Conservation (phyloP, 1,140 invertebrate genomes). For the Tetramorium alpestre region DNA sequence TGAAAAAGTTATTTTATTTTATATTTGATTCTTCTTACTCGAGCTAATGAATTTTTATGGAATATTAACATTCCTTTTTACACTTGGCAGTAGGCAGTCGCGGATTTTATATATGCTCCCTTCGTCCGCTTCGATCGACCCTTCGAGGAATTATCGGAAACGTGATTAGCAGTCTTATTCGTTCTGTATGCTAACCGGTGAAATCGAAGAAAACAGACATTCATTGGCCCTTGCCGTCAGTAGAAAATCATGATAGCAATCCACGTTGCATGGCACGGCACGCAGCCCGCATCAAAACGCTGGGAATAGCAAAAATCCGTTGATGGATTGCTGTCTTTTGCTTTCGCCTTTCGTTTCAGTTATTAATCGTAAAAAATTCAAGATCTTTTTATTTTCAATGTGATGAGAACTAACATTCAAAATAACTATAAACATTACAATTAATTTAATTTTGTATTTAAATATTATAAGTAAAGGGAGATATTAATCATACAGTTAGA, state of each 20-base stretch:
- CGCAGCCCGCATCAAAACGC: conserved; percentile 59
- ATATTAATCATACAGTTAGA: not conserved
- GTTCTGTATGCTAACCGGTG: conserved; percentile 61
- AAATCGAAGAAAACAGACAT: conserved; percentile 77
- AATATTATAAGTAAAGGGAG: not conserved
- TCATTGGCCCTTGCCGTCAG: conserved; percentile 61
- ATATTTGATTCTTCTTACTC: not conserved
- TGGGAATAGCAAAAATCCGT: conserved; percentile 38
- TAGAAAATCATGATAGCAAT: conserved; percentile 66
- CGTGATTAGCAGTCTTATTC: not conserved
- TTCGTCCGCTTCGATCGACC: conserved; percentile 33
- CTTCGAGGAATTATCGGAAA: not conserved
- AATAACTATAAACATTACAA: not conserved
- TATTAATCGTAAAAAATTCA: not conserved
- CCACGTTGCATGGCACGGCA: conserved; percentile 36
- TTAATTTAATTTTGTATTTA: not conserved
- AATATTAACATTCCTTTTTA: not conserved
- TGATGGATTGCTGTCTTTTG: conserved; percentile 36
- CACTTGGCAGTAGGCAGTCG: not conserved
- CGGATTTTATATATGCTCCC: conserved; percentile 31
- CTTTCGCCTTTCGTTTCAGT: conserved; percentile 5
- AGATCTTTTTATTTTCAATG: not conserved
- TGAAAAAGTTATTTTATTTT: not conserved
- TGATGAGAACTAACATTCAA: not conserved
- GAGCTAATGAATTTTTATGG: not conserved